Conservation (phyloP, 1,140 invertebrate species). For the Coptotermes formosanus region DNA sequence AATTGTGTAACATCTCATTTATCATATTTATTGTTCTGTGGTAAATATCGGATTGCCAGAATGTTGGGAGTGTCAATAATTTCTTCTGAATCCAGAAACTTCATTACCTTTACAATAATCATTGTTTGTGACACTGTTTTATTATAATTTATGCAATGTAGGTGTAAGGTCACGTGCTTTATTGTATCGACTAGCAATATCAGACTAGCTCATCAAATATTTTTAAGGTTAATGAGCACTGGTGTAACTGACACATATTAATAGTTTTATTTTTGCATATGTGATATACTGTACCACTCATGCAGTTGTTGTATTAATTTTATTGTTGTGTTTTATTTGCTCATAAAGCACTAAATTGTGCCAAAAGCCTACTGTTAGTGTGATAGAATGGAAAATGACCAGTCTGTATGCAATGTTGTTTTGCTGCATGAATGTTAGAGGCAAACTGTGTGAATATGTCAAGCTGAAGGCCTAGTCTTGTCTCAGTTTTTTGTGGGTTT, state of each 20-base stretch:
- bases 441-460: not conserved
- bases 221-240: not conserved
- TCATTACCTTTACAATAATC: not conserved
- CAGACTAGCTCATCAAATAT: not conserved
- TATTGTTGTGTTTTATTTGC: constrained; percentile 2
- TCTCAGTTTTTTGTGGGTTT: not conserved
- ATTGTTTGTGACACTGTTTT: not conserved
- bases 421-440: not conserved
- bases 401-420: not conserved
- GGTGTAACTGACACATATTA: not conserved
- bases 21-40: not conserved
- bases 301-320: not conserved
- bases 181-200: constrained; percentile 12
- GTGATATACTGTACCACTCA: not conserved
- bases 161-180: not conserved
- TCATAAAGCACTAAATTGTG: constrained; percentile 3
- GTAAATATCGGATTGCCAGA: not conserved
- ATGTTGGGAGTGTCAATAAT: not conserved
- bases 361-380: not conserved
- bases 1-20: not conserved
- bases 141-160: not conserved
- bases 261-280: not conserved
- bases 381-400: not conserved
- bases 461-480: not conserved
- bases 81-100: constrained; percentile 15